Evolutionary conservation across 1,140 invertebrate genomes (phyloP), one percentile per base, ranked within the genome.

Genomic region (Hydropsyche tenuis): DNA sequence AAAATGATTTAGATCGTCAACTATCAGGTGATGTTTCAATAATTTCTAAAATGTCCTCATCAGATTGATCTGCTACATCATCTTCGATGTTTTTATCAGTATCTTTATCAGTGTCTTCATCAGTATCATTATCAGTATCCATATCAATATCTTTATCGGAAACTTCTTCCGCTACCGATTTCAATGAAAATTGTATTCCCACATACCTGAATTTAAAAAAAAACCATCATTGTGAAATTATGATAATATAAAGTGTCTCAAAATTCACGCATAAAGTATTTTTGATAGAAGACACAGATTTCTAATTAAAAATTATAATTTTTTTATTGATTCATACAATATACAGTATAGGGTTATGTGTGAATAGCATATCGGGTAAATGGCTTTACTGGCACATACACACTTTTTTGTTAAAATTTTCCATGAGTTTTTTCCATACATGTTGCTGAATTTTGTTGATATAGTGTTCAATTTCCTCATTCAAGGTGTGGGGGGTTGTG

Each of bases 171-270:
- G 45, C 27, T 5, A 51, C 66, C 2, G 69, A 51, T 23, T 73
- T 73, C n/a, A 69, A 23, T n/a, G 14, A 56, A 12, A 27, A 23
- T 43, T 76, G 64, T n/a, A 70, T 73, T 16, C 69, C 46, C n/a
- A 66, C 71, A 30, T 64, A 76, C 62, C 75, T 76, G 12, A 53
- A 73, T 63, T 23, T 37, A 3, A 37, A 75, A 72, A 75, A 69
- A 25, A 43, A 6, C 1, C 14, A 68, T 43, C 7, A 4, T 16
- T 43, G n/a, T n/a, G n/a, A n/a, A n/a, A n/a, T 9, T 22, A 60
- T 14, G 12, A 65, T 27, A n/a, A n/a, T n/a, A n/a, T n/a, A n/a
- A n/a, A n/a, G n/a, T n/a, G n/a, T n/a, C n/a, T n/a, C n/a, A n/a
- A n/a, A n/a, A n/a, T n/a, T n/a, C n/a, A n/a, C n/a, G n/a, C n/a